Conservation (phyloP, 2,113 vertebrate species). For the Odocoileus virginianus region DNA sequence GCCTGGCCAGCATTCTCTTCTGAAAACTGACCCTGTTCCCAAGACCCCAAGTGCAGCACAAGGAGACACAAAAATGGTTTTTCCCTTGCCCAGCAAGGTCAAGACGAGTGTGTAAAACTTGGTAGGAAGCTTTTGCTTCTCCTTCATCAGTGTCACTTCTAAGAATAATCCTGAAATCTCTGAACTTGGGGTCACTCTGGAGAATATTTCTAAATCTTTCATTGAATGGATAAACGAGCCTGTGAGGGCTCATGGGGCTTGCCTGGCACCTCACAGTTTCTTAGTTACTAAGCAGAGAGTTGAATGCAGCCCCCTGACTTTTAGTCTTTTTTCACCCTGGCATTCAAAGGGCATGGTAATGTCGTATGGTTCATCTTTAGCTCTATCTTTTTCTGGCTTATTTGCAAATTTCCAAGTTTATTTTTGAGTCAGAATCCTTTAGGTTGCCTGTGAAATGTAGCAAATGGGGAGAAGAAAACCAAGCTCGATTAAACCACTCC, state of each 20-base stretch:
- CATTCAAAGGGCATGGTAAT: not conserved
- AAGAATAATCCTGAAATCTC: not conserved
- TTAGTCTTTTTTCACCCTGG: not conserved
- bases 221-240: not conserved
- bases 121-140: not conserved
- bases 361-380: not conserved
- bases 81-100: not conserved
- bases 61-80: not conserved
- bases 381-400: not conserved
- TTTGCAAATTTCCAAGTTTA: not conserved
- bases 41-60: no score
- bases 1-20: not conserved
- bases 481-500: not conserved
- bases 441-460: not conserved
- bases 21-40: not conserved
- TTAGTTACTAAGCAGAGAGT: not conserved
- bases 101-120: not conserved
- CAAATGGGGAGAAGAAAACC: not conserved
- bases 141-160: not conserved
- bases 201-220: not conserved
- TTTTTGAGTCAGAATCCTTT: not conserved
- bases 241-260: not conserved
- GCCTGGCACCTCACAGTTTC: not conserved
- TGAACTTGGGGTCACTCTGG: not conserved
- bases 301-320: accelerated